Percentiles rank a stretch among this genome's conserved stretches.
These are phyloP conservation scores for Lutjanus campechanus DNA, from an alignment of 2,797 vertebrate genomes.

Conservation along the genomic window DNA sequence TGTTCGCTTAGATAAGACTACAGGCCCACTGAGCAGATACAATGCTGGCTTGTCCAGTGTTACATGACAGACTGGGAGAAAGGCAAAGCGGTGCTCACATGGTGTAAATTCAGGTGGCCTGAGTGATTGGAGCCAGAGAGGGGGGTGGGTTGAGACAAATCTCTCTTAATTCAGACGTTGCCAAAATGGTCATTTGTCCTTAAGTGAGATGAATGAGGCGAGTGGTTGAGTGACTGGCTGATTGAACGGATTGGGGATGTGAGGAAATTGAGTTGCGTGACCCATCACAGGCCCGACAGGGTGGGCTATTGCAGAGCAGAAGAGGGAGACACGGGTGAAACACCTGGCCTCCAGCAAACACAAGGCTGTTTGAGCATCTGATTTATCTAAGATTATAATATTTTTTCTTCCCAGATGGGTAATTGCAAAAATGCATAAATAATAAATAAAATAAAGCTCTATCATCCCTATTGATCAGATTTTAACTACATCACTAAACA, in stretches of 20 bases:
- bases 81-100: slow-evolving; percentile 36
- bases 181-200: slow-evolving; percentile 82
- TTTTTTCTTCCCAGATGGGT: background rate
- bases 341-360: slow-evolving; percentile 64
- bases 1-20: slow-evolving; percentile 17
- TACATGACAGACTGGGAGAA: slow-evolving; percentile 55
- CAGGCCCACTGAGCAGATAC: slow-evolving; percentile 52
- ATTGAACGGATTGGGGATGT: slow-evolving; percentile 75
- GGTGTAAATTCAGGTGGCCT: slow-evolving; percentile 67
- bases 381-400: background rate
- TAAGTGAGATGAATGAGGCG: slow-evolving; percentile 88
- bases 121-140: slow-evolving; percentile 42
- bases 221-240: slow-evolving; percentile 81
- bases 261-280: slow-evolving; percentile 83
- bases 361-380: slow-evolving; percentile 10
- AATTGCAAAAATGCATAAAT: background rate
- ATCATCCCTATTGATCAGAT: background rate
- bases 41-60: slow-evolving; percentile 55
- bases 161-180: slow-evolving; percentile 84
- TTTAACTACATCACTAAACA: background rate
- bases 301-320: slow-evolving; percentile 47
- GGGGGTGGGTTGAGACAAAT: slow-evolving; percentile 69
- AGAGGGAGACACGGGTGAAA: slow-evolving; percentile 41
- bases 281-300: slow-evolving; percentile 64
- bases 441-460: background rate